Conservation (phyloP, 2,888 invertebrate genomes). For the Drosophila prostipennis region DNA sequence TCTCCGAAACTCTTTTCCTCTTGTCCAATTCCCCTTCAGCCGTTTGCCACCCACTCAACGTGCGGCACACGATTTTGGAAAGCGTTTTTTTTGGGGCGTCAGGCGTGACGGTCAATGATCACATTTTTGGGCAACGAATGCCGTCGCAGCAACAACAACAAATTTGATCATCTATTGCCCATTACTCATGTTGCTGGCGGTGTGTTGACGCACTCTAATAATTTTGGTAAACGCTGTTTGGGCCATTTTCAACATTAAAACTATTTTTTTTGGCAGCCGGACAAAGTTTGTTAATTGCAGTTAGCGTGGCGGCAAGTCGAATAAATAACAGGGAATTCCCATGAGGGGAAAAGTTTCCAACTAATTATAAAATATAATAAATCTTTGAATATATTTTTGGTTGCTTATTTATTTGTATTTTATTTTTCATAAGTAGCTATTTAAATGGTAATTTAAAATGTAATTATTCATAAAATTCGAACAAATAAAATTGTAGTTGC, state of each 20-base stretch:
- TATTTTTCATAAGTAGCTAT: neutral
- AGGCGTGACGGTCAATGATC: constrained; percentile 80
- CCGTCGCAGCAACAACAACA: constrained; percentile 12
- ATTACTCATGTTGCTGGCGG: constrained; percentile 25
- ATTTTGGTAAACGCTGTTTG: constrained; percentile 64
- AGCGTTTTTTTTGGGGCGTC: constrained; percentile 56
- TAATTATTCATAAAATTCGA: too few species aligned
- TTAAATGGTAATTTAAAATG: too few species aligned
- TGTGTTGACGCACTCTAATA: constrained; percentile 73
- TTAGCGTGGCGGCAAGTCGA: constrained; percentile 11
- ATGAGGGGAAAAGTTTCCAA: neutral
- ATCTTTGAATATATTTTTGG: neutral
- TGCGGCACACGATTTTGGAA: constrained; percentile 75
- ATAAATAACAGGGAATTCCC: constrained; percentile 2
- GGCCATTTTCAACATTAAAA: constrained; percentile 59
- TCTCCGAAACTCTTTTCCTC: constrained; percentile 10
- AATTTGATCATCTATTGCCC: constrained; percentile 26
- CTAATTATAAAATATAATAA: neutral
- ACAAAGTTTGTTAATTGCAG: constrained; percentile 42
- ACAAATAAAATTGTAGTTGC: too few species aligned
- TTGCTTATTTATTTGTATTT: too few species aligned
- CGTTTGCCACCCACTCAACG: constrained; percentile 54
- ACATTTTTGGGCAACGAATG: constrained; percentile 51
- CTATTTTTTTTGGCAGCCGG: constrained; percentile 48
- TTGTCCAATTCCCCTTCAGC: too few species aligned